Base-by-base conservation (phyloP, 2,797 vertebrate genomes). In the Sebastiscus tertius region DNA sequence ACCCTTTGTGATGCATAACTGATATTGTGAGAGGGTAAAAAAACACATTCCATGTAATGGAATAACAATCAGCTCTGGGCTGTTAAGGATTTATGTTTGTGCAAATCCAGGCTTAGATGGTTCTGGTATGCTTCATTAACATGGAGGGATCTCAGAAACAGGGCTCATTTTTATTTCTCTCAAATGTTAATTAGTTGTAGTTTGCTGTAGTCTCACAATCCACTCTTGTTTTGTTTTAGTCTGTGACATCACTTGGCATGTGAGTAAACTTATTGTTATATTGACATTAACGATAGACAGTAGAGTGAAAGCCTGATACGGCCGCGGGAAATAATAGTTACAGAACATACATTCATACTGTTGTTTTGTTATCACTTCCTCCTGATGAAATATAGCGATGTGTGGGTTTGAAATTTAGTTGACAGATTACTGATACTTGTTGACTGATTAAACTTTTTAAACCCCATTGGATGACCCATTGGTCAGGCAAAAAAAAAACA, bases 61-160 rank as follows among this genome's bases (percentile, higher is more conserved):
- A 83, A 82, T 58, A 80, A 55, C 81, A 76, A 71, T 85, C 60
- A 64, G 66, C 78, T 81, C 52, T 49, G 31, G 76, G 80, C 72
- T 83, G 55, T 31, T 42, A 67, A 72, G 75, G 73, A 82, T 87
- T 64, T 71, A 52, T 64, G 64, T 42, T 20, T 73, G 67, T 64
- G 69, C 81, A 80, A 81, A 82, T 78, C 69, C 72, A 62, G 77
- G 74, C 77, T 69, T 77, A 76, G 60, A 61, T 75, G 59, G 9
- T n/a, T 72, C n/a, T 72, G 63, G 10, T 61, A 42, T 33, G 67
- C 73, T 64, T 76, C 81, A 74, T 76, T 76, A 74, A 78, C 49
- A 82, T 6, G 5, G 16, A 69, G 12, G 22, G 70, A 79, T 75
- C 75, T 65, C 34, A 58, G 16, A 60, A 78, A 79, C 33, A 14